Evolutionary conservation across 1,140 invertebrate species (phyloP).

Genomic region (Hirudo medicinalis): DNA sequence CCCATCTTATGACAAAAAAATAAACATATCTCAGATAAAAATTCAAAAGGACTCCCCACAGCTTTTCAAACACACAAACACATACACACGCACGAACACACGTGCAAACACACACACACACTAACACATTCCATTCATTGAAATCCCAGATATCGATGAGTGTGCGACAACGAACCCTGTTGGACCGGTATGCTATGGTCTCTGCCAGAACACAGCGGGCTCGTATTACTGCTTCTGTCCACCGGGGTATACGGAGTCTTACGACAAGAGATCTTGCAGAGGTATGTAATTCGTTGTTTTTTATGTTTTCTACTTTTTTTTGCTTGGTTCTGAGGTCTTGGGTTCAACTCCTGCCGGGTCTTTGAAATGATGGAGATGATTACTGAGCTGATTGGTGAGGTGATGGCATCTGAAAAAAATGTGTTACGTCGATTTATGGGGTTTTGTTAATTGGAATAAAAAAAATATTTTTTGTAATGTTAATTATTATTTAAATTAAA

Average conservation of each 20-base stretch:
- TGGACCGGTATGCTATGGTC: conserved; percentile 13
- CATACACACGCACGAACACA: not conserved
- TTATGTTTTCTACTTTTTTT: too few relatives aligned
- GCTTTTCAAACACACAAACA: not conserved
- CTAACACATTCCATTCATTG: conserved; percentile 1
- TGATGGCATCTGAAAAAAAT: too few relatives aligned
- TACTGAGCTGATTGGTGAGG: too few relatives aligned
- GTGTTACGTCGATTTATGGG: too few relatives aligned
- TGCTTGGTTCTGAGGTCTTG: too few relatives aligned
- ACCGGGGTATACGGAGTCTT: conserved; percentile 41
- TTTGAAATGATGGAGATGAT: too few relatives aligned
- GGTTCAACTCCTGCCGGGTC: too few relatives aligned
- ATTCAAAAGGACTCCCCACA: not conserved
- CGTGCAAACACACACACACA: not conserved
- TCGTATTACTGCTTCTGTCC: conserved; percentile 42
- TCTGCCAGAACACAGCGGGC: conserved; percentile 43
- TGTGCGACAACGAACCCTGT: conserved; percentile 41
- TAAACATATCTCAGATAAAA: not conserved
- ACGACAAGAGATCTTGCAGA: conserved; percentile 38
- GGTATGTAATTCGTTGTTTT: too few relatives aligned
- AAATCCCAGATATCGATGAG: conserved; percentile 42
- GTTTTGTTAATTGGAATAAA: too few relatives aligned
- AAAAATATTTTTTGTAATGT: too few relatives aligned
- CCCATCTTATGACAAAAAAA: not conserved
- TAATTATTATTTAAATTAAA: too few relatives aligned